Conservation (phyloP, 2,113 vertebrate genomes). For the Archilochus colubris region DNA sequence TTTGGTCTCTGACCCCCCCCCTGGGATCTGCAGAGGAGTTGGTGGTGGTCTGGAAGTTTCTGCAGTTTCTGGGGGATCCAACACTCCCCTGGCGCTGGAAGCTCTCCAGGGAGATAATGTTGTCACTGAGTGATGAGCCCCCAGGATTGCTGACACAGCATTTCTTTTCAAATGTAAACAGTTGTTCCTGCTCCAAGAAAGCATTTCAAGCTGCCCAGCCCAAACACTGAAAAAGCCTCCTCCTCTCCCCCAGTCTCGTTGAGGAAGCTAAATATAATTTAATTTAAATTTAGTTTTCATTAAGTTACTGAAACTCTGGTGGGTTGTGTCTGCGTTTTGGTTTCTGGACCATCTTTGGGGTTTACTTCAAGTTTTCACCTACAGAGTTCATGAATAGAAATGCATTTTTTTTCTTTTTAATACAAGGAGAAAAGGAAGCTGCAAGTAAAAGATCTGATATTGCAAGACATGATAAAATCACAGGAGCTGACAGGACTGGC, state of each 20-base stretch:
- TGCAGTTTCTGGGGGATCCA: background rate
- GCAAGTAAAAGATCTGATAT: conserved; percentile 10
- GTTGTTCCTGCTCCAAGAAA: background rate
- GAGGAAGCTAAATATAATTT: background rate
- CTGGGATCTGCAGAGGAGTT: background rate
- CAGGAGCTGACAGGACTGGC: conserved; percentile 31
- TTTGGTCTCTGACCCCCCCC: background rate
- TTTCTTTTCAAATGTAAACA: conserved; percentile 36
- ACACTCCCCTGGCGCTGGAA: background rate
- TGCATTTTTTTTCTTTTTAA: background rate
- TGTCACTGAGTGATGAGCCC: conserved; percentile 4
- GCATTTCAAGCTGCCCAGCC: conserved; percentile 5
- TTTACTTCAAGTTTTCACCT: background rate
- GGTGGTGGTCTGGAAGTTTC: background rate
- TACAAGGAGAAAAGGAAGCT: background rate
- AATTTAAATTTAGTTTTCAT: background rate
- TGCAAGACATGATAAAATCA: conserved; percentile 23
- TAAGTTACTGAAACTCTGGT: background rate
- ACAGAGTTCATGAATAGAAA: background rate
- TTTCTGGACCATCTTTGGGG: background rate
- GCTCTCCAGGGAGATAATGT: background rate
- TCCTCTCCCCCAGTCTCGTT: background rate
- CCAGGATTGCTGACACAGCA: conserved; percentile 16
- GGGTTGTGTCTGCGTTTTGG: background rate
- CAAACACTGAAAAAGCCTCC: background rate